A percentile compares a stretch with the other conserved stretches of the same genome.
These are phyloP conservation scores for Hipparchia sbordonii DNA, from an alignment of 2,888 invertebrate species.

Conservation along the genomic window DNA sequence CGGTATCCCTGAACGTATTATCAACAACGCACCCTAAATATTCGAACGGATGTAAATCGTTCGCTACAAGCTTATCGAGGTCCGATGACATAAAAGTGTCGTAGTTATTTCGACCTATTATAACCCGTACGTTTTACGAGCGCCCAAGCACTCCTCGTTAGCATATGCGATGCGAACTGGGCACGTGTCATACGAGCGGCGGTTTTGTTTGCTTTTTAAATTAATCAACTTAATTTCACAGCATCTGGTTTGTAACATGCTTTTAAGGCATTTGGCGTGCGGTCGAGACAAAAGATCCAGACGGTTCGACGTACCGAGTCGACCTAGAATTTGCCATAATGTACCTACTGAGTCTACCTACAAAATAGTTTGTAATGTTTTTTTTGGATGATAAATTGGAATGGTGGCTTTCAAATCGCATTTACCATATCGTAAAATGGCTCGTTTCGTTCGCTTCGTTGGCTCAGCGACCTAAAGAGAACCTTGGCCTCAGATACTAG, in stretches of 20 bases:
- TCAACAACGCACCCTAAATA: slow-evolving; percentile 32
- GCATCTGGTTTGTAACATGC: slow-evolving; percentile 45
- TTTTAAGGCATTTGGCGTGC: slow-evolving; percentile 22
- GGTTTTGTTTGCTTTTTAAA: slow-evolving; percentile 44
- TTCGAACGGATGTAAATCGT: slow-evolving; percentile 44
- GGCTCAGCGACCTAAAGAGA: no score
- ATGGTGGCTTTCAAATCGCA: no score
- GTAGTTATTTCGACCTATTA: slow-evolving; percentile 48
- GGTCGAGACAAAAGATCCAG: slow-evolving; percentile 6
- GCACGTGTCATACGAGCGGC: slow-evolving; percentile 54
- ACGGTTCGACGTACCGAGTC: slow-evolving; percentile 2
- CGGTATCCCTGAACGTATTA: no score
- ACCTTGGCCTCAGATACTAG: no score
- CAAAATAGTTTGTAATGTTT: background rate
- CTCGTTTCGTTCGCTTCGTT: no score
- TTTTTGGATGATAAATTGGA: no score
- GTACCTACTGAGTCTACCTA: background rate
- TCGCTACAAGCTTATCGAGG: slow-evolving; percentile 44
- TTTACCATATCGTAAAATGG: no score
- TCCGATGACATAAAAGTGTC: slow-evolving; percentile 71
- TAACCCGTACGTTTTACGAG: slow-evolving; percentile 49
- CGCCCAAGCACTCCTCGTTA: slow-evolving; percentile 44
- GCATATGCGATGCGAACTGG: slow-evolving; percentile 52
- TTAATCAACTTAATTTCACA: slow-evolving; percentile 49
- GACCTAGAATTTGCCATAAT: slow-evolving; percentile 12